phyloP scores from a whole-genome alignment of 2,113 vertebrate species.

The Cinclus cinclus region DNA sequence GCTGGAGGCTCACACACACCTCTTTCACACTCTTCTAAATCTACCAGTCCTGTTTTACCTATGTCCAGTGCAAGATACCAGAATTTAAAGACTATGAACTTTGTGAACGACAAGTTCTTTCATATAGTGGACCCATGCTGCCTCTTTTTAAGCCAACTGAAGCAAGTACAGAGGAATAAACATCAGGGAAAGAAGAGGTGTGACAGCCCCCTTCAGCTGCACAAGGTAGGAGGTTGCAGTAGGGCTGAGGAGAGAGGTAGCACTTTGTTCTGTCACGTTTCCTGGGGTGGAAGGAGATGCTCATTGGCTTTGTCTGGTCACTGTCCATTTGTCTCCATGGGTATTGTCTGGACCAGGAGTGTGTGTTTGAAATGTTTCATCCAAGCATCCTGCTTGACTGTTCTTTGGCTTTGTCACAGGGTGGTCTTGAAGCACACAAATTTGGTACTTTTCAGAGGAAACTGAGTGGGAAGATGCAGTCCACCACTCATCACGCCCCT shows the following conservation, averaged over 20 bases:
- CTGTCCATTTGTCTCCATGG: background rate
- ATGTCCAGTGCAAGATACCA: background rate
- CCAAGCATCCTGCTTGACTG: background rate
- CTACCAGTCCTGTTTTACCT: background rate
- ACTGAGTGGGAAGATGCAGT: background rate
- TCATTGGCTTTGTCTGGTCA: background rate
- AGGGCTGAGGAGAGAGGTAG: background rate
- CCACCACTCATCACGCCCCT: background rate
- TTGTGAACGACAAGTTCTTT: background rate
- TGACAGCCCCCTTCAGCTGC: background rate
- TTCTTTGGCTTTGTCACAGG: background rate
- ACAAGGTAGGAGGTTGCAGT: rapidly evolving
- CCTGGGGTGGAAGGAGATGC: background rate
- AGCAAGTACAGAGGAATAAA: background rate
- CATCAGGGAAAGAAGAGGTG: background rate
- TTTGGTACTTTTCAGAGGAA: background rate
- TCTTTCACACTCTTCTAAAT: background rate
- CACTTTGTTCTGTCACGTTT: background rate
- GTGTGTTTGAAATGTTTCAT: background rate
- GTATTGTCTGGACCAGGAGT: background rate
- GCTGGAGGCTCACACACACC: background rate
- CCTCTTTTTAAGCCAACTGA: background rate
- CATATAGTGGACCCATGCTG: background rate
- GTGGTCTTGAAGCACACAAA: background rate
- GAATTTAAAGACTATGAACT: background rate